Evolutionary conservation across 2,113 vertebrate species (phyloP).

Genomic region (Azemiops feae): DNA sequence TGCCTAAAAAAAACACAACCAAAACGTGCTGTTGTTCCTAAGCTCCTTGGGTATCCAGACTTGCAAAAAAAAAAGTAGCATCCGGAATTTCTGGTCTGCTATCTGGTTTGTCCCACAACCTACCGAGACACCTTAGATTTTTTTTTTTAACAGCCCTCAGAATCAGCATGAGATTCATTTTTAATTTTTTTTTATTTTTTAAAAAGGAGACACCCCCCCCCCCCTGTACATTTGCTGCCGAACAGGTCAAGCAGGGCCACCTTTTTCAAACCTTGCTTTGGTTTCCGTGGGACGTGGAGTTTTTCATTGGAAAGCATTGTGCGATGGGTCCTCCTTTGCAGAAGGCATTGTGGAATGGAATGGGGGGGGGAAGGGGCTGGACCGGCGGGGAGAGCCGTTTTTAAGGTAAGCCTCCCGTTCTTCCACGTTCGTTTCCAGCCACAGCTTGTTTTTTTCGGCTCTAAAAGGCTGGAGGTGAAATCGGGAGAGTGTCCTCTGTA

Average conservation of each 20-base stretch:
- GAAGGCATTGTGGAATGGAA: slow-evolving; percentile 54
- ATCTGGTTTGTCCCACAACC: neutral
- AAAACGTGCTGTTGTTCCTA: neutral
- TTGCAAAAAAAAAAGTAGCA: slow-evolving; percentile 20
- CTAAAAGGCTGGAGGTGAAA: slow-evolving; percentile 62
- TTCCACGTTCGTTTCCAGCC: slow-evolving; percentile 69
- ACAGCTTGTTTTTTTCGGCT: slow-evolving; percentile 65
- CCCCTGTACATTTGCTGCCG: slow-evolving; percentile 23
- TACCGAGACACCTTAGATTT: neutral
- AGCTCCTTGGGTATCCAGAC: slow-evolving; percentile 35
- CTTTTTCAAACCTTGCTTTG: slow-evolving; percentile 42
- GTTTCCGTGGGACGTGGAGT: slow-evolving; percentile 24
- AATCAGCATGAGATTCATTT: neutral
- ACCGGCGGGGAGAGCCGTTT: slow-evolving; percentile 29
- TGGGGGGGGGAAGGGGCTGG: neutral
- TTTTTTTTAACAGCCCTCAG: neutral
- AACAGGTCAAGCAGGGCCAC: slow-evolving; percentile 21
- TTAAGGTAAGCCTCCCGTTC: slow-evolving; percentile 72
- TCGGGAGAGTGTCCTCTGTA: slow-evolving; percentile 70
- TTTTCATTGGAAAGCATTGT: slow-evolving; percentile 48
- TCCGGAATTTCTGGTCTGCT: slow-evolving; percentile 42
- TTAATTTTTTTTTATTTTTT: neutral
- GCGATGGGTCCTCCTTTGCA: slow-evolving; percentile 57
- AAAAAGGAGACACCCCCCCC: too few relatives aligned
- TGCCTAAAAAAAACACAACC: neutral